Evolutionary conservation across 2,113 vertebrate genomes (phyloP), one percentile per base, ranked within the genome.

Genomic region (Hemiscyllium ocellatum): DNA sequence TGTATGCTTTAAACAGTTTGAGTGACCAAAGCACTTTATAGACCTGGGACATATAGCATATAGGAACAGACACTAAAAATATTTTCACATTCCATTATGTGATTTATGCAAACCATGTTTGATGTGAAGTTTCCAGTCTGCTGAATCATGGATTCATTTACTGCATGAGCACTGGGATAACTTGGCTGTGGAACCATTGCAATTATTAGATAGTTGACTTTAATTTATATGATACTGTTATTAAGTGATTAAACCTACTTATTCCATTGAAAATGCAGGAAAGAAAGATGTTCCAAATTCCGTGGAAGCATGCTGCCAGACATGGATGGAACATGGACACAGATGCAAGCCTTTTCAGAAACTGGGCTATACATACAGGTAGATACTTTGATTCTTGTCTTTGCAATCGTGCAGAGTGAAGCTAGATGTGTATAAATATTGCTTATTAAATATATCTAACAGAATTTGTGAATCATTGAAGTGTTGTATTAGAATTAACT

Each of bases 321-420:
- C 99, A 99, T 0, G 99, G 99, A 87, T 99, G 99, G 99, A 98
- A 99, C 96, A 97, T 99, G 96, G 98, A 99, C 96, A 99, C 98
- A 96, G 99, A 99, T 0, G 99, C 99, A 3, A 98, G 97, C 96
- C 98, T 99, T 2, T 99, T 99, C 97, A 98, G 98, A 95, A 97
- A 97, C 95, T 99, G 99, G 99, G 99, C 99, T 96, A 98, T 99
- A 80, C 99, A 99, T 96, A 99, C 99, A 97, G 99, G 99, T 99
- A 96, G 95, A 98, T 96, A 78, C 95, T 50, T 65, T 6, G 0
- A 50, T 86, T 6, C 0, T 0, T 19, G 37, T 0, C 0, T 0
- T 0, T 0, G 26, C 0, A 33, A 65, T 0, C 0, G 0, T 42
- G 0, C 29, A 3, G 26, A 20, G 0, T n/a, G 6, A 13, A 96